Evolutionary conservation across 2,797 vertebrate species (phyloP).

Genomic region (Notolabrus celidotus): DNA sequence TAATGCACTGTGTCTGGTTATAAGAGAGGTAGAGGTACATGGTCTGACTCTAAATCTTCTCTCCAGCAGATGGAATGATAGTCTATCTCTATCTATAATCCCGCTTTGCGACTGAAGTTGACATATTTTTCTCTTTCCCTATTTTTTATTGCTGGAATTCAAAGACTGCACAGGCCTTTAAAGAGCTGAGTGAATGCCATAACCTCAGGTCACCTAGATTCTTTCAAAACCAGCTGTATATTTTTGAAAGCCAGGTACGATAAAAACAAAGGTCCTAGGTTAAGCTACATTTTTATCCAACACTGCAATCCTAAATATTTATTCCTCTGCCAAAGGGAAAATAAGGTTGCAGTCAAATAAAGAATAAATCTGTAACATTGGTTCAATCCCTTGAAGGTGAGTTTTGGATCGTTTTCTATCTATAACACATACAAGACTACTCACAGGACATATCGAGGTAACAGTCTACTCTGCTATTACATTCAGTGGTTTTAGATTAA

Average conservation of each 20-base stretch:
- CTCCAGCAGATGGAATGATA: slow-evolving; percentile 32
- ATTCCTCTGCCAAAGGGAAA: not conserved
- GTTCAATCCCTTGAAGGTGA: not conserved
- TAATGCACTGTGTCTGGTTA: slow-evolving; percentile 39
- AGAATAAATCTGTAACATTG: not conserved
- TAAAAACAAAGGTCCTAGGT: slow-evolving; percentile 33
- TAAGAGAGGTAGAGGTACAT: slow-evolving; percentile 26
- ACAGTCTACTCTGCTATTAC: no score
- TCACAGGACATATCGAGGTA: no score
- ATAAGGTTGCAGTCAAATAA: not conserved
- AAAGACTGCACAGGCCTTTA: slow-evolving; percentile 30
- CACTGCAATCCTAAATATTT: not conserved
- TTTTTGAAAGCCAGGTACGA: slow-evolving; percentile 16
- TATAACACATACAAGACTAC: no score
- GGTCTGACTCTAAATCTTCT: slow-evolving; percentile 43
- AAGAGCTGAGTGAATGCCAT: slow-evolving; percentile 27
- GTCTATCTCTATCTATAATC: slow-evolving; percentile 28
- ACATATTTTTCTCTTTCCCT: slow-evolving; percentile 2
- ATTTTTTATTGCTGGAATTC: slow-evolving; percentile 16
- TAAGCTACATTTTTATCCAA: slow-evolving; percentile 9
- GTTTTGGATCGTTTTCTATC: not conserved
- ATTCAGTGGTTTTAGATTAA: no score
- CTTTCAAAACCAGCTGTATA: slow-evolving; percentile 19
- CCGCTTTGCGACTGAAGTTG: slow-evolving; percentile 17
- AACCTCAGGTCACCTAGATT: slow-evolving; percentile 20